These are phyloP conservation scores for Myripristis murdjan DNA, from an alignment of 2,797 vertebrate species.

Conservation along the genomic window DNA sequence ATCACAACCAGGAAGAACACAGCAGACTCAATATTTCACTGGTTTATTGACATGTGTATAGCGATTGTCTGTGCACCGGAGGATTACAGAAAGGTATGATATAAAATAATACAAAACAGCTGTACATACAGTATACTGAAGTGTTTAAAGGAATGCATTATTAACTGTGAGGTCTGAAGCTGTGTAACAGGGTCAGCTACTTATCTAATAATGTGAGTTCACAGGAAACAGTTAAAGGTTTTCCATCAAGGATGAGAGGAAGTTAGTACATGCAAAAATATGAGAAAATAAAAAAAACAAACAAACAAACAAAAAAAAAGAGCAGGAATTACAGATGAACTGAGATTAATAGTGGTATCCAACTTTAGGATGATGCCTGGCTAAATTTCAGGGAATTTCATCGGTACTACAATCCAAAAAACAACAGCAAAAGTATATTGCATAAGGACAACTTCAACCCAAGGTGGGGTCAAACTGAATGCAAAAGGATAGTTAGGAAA, in stretches of 20 bases:
- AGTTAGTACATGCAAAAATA: conserved; percentile 31
- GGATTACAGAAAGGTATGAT: conserved; percentile 79
- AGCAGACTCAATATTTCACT: conserved; percentile 53
- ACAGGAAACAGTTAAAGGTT: conserved; percentile 58
- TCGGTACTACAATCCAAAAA: conserved; percentile 41
- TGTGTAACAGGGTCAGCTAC: conserved; percentile 62
- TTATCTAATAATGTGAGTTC: conserved; percentile 54
- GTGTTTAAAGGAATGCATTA: conserved; percentile 76
- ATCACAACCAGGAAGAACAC: neutral
- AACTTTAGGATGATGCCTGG: conserved; percentile 31
- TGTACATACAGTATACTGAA: conserved; percentile 68
- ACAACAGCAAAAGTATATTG: conserved; percentile 33
- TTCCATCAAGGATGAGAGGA: conserved; percentile 39
- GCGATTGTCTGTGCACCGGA: conserved; percentile 88
- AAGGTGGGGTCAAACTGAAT: conserved; percentile 22
- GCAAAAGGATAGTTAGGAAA: conserved; percentile 23
- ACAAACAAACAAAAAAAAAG: neutral
- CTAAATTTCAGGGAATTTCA: conserved; percentile 40
- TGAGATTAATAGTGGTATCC: conserved; percentile 42
- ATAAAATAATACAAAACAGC: conserved; percentile 77
- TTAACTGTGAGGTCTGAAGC: conserved; percentile 71
- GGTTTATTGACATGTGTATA: conserved; percentile 87
- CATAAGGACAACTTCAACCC: conserved; percentile 44
- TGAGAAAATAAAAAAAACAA: neutral
- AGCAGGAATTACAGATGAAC: too few relatives aligned